Conservation (phyloP, 2,888 invertebrate species). For the Chromoteleia sp. region DNA sequence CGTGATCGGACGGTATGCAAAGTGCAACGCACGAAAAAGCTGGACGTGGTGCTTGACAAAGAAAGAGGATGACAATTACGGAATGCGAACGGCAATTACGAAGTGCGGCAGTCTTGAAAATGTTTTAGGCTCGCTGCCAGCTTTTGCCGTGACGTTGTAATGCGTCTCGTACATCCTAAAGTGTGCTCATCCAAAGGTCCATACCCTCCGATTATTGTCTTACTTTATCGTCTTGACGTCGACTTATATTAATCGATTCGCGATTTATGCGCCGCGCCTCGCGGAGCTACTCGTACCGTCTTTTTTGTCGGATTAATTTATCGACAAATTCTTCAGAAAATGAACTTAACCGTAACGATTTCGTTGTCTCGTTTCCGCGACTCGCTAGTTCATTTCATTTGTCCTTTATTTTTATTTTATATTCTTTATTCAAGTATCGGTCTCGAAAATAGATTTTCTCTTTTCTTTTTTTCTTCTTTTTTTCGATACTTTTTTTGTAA, state of each 20-base stretch:
- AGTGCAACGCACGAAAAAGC: slow-evolving; percentile 68
- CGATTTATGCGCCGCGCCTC: slow-evolving; percentile 6
- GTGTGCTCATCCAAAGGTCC: slow-evolving; percentile 69
- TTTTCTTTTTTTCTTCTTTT: too few species aligned
- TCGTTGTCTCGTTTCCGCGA: too few species aligned
- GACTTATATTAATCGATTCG: slow-evolving; percentile 41
- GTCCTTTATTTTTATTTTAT: too few species aligned
- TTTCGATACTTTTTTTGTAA: too few species aligned
- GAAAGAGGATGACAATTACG: slow-evolving; percentile 70
- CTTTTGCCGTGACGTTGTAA: slow-evolving; percentile 79
- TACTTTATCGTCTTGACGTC: slow-evolving; percentile 32
- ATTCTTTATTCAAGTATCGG: too few species aligned
- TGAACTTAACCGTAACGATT: too few species aligned
- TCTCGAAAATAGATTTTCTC: too few species aligned
- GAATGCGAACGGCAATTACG: slow-evolving; percentile 78
- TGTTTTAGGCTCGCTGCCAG: slow-evolving; percentile 79
- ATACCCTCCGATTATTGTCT: slow-evolving; percentile 70
- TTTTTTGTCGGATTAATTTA: too few species aligned
- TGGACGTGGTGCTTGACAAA: slow-evolving; percentile 55
- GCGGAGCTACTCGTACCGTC: neutral
- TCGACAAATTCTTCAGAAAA: too few species aligned
- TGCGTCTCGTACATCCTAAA: slow-evolving; percentile 71
- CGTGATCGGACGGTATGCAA: slow-evolving; percentile 44
- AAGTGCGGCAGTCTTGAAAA: slow-evolving; percentile 80
- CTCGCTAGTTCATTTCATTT: too few species aligned